Percentiles rank a stretch among this genome's conserved stretches.
Evolutionary conservation across 2,888 invertebrate species (phyloP).

Genomic region (Epirrita christyi): DNA sequence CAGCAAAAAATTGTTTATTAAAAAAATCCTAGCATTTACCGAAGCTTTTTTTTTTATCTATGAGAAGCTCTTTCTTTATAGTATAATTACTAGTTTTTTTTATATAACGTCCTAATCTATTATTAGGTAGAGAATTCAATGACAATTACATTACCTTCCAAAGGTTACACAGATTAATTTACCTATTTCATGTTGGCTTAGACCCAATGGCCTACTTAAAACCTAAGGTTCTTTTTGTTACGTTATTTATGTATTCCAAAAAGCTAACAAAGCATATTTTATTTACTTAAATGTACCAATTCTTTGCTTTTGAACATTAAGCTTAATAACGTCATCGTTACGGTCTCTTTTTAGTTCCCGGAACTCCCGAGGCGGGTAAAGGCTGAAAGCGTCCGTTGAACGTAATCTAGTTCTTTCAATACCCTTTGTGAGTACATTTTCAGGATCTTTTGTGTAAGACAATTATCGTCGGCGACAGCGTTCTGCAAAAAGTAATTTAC

Average conservation of each 20-base stretch:
- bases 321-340: slow-evolving; percentile 22
- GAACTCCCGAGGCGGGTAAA: slow-evolving; percentile 8
- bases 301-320: slow-evolving; percentile 11
- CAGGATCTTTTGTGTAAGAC: slow-evolving; percentile 73
- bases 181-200: not conserved
- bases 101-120: too few relatives aligned
- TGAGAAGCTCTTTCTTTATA: too few relatives aligned
- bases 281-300: slow-evolving; percentile 19
- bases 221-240: slow-evolving; percentile 1
- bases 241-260: slow-evolving; percentile 16
- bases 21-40: too few relatives aligned
- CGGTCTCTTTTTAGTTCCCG: slow-evolving; percentile 23
- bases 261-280: slow-evolving; percentile 20
- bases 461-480: slow-evolving; percentile 72
- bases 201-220: slow-evolving; percentile 2
- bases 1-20: too few relatives aligned
- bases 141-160: too few relatives aligned
- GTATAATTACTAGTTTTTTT: too few relatives aligned
- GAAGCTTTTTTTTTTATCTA: too few relatives aligned
- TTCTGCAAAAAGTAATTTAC: slow-evolving; percentile 68
- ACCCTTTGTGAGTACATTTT: slow-evolving; percentile 72
- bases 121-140: too few relatives aligned
- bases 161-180: too few relatives aligned
- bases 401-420: slow-evolving; percentile 78
- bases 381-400: slow-evolving; percentile 45